Evolutionary conservation across 2,113 vertebrate genomes (phyloP), one percentile per base, ranked within the genome.

Genomic region (Laticauda colubrina): DNA sequence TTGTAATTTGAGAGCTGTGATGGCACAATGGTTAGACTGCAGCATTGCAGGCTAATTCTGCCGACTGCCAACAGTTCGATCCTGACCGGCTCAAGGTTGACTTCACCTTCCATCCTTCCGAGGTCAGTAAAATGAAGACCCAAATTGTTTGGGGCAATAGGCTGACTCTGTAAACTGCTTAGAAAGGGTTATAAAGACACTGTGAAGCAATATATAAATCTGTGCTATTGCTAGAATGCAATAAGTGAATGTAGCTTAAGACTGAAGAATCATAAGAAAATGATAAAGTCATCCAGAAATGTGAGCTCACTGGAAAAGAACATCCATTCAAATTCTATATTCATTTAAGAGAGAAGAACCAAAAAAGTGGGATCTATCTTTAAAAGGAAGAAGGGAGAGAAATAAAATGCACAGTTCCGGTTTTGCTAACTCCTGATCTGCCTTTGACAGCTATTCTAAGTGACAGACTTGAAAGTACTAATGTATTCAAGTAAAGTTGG

Each of bases 401-500:
- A 26, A 53, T 89, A 39, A 93, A 14, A 90, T 18, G 1, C 81
- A 48, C 34, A 75, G 11, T 10, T 94, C 24, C 85, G 51, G 59
- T 89, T 8, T 61, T 69, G 56, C 90, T 81, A 85, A 34, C 87
- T 92, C 2, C 90, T 88, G 81, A 1, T 85, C 92, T 91, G 9
- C 92, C 61, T 51, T 34, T 69, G 64, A 91, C 45, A 95, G 43
- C 11, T 1, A 0, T 1, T 11, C 1, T 1, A 89, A 55, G 92
- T 87, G 55, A 93, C 15, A 93, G 91, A 91, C 11, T 34, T 75
- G 56, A 54, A 92, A 0, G 4, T 61, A 45, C 88, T 93, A 48
- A 92, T 69, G 90, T 95, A 94, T 75, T 89, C 85, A 87, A 24
- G 53, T 20, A 0, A 81, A 81, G 75, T 81, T 85, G 89, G 34